These are phyloP conservation scores for Apotomis betuletana DNA, from an alignment of 2,888 invertebrate genomes.

Conservation along the genomic window DNA sequence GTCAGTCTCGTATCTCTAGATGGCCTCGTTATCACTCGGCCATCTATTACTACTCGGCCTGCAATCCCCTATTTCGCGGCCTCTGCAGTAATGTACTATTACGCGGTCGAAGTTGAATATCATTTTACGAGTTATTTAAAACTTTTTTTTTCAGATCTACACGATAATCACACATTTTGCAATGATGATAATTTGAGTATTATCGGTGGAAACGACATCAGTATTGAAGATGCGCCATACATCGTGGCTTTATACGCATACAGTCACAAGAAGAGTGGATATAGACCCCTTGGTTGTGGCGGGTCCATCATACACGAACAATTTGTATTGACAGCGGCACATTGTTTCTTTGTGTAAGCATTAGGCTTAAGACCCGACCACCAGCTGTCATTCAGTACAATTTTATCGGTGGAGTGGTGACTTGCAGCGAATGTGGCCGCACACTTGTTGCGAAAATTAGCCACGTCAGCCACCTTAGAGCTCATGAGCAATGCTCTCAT, in stretches of 20 bases:
- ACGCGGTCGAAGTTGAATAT: no score
- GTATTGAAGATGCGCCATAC: slow-evolving; percentile 52
- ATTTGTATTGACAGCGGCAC: slow-evolving; percentile 55
- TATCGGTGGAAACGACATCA: slow-evolving; percentile 52
- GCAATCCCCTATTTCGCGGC: no score
- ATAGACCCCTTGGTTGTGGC: slow-evolving; percentile 48
- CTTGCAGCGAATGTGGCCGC: no score
- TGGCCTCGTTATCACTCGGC: no score
- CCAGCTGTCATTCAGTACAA: not conserved
- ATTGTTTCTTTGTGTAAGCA: slow-evolving; percentile 47
- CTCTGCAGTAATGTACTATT: no score
- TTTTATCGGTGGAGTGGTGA: no score
- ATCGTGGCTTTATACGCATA: slow-evolving; percentile 49
- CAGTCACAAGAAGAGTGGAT: slow-evolving; percentile 15
- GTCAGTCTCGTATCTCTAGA: no score
- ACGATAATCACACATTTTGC: not conserved
- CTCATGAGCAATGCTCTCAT: no score
- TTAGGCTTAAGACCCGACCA: not conserved
- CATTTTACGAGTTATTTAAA: no score
- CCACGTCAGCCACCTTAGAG: no score
- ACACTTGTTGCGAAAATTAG: no score
- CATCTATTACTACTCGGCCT: no score
- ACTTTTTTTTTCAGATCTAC: slow-evolving; percentile 1
- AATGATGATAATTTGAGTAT: slow-evolving; percentile 48
- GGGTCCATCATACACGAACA: slow-evolving; percentile 54